Percentiles rank a stretch among this genome's conserved stretches.
Conservation (phyloP, 2,888 invertebrate genomes). For the Ophion ellenae region DNA sequence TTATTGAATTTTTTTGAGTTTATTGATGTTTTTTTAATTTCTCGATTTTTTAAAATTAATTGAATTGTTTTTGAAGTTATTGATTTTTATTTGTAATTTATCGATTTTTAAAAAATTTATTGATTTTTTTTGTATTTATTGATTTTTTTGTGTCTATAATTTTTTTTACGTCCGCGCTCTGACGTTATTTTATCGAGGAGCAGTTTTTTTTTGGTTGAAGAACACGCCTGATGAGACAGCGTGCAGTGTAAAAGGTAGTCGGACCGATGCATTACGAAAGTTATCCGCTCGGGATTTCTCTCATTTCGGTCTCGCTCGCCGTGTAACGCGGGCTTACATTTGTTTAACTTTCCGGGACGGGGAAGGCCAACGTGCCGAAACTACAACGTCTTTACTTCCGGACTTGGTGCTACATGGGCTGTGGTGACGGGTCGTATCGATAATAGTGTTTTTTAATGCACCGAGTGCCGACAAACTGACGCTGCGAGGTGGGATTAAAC, state of each 20-base stretch:
- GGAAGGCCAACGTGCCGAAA: slow-evolving; percentile 49
- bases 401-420: not conserved
- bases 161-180: not conserved
- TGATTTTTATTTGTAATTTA: not conserved
- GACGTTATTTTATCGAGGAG: slow-evolving; percentile 16
- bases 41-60: too few species aligned
- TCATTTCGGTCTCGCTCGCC: slow-evolving; percentile 29
- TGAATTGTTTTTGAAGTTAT: not conserved
- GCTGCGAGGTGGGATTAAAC: not conserved
- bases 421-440: not conserved
- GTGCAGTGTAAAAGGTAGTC: slow-evolving; percentile 9
- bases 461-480: slow-evolving; percentile 69
- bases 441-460: slow-evolving; percentile 28
- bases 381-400: not conserved
- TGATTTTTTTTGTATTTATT: not conserved
- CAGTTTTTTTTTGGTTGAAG: slow-evolving; percentile 32
- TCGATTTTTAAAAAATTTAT: too few species aligned
- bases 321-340: slow-evolving; percentile 35
- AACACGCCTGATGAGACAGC: slow-evolving; percentile 5
- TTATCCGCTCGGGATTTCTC: slow-evolving; percentile 46
- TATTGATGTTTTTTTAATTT: not conserved
- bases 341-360: slow-evolving; percentile 53
- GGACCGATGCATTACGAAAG: slow-evolving; percentile 51
- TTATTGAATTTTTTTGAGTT: not conserved
- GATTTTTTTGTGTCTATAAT: not conserved